Evolutionary conservation across 2,113 vertebrate genomes (phyloP).

Genomic region (Carassius gibelio): DNA sequence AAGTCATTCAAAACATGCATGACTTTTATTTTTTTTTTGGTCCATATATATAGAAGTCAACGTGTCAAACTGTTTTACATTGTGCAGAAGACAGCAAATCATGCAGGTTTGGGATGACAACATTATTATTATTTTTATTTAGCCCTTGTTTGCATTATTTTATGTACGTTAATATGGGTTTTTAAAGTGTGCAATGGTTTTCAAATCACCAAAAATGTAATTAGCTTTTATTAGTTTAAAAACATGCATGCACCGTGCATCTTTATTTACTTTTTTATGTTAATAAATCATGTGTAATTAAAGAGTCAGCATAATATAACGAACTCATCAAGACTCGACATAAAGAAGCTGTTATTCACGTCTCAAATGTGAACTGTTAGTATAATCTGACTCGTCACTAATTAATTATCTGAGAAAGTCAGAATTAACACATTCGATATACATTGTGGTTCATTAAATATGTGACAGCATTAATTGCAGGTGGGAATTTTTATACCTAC

Average conservation of each 20-base stretch:
- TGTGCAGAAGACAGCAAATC: background rate
- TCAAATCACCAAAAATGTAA: background rate
- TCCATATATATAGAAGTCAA: background rate
- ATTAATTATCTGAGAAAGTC: constrained; percentile 69
- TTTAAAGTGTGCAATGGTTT: background rate
- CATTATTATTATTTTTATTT: background rate
- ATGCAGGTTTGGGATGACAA: background rate
- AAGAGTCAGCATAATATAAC: background rate
- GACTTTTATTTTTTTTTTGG: background rate
- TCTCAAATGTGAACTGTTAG: constrained; percentile 63
- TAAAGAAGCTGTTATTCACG: constrained; percentile 52
- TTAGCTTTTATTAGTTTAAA: background rate
- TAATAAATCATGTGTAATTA: background rate
- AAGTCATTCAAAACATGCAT: too few relatives aligned
- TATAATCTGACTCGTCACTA: constrained; percentile 48
- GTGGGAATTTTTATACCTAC: constrained; percentile 79
- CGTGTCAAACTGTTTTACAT: background rate
- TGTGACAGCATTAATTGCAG: constrained; percentile 70
- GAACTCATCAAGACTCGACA: constrained; percentile 10
- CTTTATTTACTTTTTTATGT: background rate
- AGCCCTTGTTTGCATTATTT: background rate
- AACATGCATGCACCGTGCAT: background rate
- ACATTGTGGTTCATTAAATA: constrained; percentile 69
- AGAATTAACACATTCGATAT: constrained; percentile 36
- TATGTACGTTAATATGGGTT: background rate